These are phyloP conservation scores for Gibbula magus DNA, from an alignment of 2,888 invertebrate genomes.

Conservation along the genomic window DNA sequence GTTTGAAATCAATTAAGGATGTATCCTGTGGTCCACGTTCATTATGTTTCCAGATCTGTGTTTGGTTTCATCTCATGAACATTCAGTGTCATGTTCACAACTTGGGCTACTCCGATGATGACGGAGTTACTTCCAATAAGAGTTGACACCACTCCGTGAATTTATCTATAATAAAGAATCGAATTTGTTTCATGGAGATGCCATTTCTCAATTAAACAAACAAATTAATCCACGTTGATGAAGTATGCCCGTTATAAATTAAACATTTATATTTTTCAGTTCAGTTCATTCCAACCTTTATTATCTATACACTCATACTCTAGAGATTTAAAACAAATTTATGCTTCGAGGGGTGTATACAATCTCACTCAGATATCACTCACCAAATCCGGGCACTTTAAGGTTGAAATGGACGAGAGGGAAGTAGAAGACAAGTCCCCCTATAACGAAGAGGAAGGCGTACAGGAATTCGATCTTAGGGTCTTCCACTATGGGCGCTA, in stretches of 20 bases:
- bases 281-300: not conserved
- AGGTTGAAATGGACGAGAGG: constrained; percentile 89
- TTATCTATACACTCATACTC: too few species aligned
- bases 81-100: too few species aligned
- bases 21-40: too few species aligned
- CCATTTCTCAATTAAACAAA: not conserved
- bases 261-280: too few species aligned
- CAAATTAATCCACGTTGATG: not conserved
- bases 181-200: too few species aligned
- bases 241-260: too few species aligned
- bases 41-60: too few species aligned
- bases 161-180: constrained; percentile 44
- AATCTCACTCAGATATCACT: not conserved
- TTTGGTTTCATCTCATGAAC: too few species aligned
- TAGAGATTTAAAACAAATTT: too few species aligned
- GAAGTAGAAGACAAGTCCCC: constrained; percentile 91
- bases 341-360: too few species aligned
- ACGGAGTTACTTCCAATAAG: constrained; percentile 52
- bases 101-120: not conserved
- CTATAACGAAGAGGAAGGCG: constrained; percentile 89
- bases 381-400: constrained; percentile 33
- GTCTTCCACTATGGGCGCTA: constrained; percentile 93
- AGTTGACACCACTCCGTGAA: constrained; percentile 52
- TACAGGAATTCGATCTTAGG: constrained; percentile 96
- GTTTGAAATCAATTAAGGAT: too few species aligned